Percentiles rank a stretch among this genome's conserved stretches.
These are phyloP conservation scores for Idaea biselata DNA, from an alignment of 2,888 invertebrate genomes.

Conservation along the genomic window DNA sequence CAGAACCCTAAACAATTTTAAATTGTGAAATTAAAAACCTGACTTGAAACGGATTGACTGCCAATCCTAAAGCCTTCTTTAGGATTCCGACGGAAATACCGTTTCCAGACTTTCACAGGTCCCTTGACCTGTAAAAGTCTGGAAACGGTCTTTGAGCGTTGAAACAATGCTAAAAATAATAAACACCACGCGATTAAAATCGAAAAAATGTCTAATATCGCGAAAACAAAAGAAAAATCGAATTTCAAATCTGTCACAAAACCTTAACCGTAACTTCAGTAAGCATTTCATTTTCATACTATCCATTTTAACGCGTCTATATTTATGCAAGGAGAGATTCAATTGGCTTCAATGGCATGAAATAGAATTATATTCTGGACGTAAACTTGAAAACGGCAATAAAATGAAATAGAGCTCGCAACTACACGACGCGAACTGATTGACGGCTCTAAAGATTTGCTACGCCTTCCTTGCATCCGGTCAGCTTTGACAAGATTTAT, in stretches of 20 bases:
- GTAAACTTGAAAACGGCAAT: constrained; percentile 17
- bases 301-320: neutral
- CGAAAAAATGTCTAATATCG: no score
- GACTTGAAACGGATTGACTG: no score
- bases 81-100: no score
- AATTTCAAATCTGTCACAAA: neutral
- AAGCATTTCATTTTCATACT: neutral
- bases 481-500: constrained; percentile 19
- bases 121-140: no score
- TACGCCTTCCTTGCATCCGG: constrained; percentile 24
- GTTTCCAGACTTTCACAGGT: no score
- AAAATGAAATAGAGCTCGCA: constrained; percentile 14
- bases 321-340: neutral
- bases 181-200: no score
- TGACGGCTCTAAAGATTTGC: constrained; percentile 33
- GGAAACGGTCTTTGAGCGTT: no score
- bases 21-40: no score
- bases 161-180: no score
- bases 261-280: neutral
- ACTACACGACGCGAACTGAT: constrained; percentile 20
- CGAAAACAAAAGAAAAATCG: no score
- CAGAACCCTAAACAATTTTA: no score
- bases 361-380: constrained; percentile 4
- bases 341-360: neutral
- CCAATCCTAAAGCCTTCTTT: no score